Base-by-base conservation (phyloP, 1,140 invertebrate genomes). In the Galleria mellonella region DNA sequence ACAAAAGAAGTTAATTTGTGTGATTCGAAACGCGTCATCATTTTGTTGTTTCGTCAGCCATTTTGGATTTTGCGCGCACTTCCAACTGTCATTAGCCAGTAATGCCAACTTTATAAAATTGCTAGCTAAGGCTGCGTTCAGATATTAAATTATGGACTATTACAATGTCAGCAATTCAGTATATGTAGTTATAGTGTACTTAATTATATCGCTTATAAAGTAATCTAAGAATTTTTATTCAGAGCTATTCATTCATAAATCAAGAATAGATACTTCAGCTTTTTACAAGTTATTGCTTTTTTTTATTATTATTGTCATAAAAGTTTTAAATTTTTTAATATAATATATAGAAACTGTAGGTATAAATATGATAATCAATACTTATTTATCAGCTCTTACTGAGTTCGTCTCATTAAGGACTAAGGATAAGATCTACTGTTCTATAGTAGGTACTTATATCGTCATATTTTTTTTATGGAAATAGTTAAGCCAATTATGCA, bases 111-210 rank as follows among this genome's bases (percentile, higher is more conserved):
- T 77, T 52, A 44, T 39, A 51, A 74, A 74, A 77, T 74, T 72
- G 62, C 63, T 52, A 72, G 62, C 69, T 72, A 65, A 56, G 55
- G 64, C 54, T 57, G 63, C 59, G 53, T 62, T 62, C 55, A 71
- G 65, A 62, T 72, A 76, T 72, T 73, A 73, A 69, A 78, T 78
- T 73, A 71, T 64, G 41, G 68, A 63, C 44, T 61, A 51, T 56
- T 58, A 43, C 29, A 13, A 43, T 36, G 43, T 43, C 29, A 41
- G 33, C 17, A n/a, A n/a, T n/a, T n/a, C n/a, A n/a, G n/a, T 51
- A 31, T 55, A 40, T 46, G 32, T 51, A 37, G 23, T 41, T 47
- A 45, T 37, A 27, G 36, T 33, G 49, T 46, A 14, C 40, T 47
- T 51, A 59, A 54, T 54, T 33, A 44, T 47, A 40, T 47, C 47